A percentile compares a stretch with the other conserved stretches of the same genome.
Evolutionary conservation across 2,888 invertebrate genomes (phyloP).

Genomic region (Axea sp.): DNA sequence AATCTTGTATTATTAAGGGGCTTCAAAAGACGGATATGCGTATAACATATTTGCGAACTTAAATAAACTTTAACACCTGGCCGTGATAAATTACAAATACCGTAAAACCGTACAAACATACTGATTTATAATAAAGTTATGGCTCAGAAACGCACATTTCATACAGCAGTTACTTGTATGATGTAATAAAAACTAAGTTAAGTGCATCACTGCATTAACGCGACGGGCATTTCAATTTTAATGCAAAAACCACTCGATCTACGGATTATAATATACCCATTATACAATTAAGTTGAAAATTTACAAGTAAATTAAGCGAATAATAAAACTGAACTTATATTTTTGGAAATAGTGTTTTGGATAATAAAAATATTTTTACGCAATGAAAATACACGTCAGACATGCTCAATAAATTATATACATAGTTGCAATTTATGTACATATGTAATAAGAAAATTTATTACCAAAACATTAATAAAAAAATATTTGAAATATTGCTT

Average conservation of each 20-base stretch:
- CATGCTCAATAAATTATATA: too few species aligned
- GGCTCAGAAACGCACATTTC: conserved; percentile 23
- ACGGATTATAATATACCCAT: too few species aligned
- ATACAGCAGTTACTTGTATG: conserved; percentile 36
- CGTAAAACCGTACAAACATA: conserved; percentile 46
- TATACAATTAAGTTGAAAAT: too few species aligned
- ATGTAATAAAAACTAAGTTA: conserved; percentile 29
- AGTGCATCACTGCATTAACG: conserved; percentile 30
- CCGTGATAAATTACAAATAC: conserved; percentile 36
- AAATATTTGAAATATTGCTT: too few species aligned
- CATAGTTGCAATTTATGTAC: too few species aligned
- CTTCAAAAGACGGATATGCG: conserved; percentile 40
- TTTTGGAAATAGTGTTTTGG: too few species aligned
- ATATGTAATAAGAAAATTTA: too few species aligned
- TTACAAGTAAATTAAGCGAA: too few species aligned
- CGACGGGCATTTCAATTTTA: conserved; percentile 11
- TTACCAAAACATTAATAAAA: too few species aligned
- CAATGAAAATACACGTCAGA: too few species aligned
- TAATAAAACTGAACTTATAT: too few species aligned
- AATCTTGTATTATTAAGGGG: conserved; percentile 42
- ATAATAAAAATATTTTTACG: too few species aligned
- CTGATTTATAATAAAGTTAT: conserved; percentile 44
- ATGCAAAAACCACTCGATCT: conserved; percentile 5
- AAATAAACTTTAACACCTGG: conserved; percentile 33
- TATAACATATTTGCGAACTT: conserved; percentile 45